Evolutionary conservation across 2,113 vertebrate genomes (phyloP).

Genomic region (Athene noctua): DNA sequence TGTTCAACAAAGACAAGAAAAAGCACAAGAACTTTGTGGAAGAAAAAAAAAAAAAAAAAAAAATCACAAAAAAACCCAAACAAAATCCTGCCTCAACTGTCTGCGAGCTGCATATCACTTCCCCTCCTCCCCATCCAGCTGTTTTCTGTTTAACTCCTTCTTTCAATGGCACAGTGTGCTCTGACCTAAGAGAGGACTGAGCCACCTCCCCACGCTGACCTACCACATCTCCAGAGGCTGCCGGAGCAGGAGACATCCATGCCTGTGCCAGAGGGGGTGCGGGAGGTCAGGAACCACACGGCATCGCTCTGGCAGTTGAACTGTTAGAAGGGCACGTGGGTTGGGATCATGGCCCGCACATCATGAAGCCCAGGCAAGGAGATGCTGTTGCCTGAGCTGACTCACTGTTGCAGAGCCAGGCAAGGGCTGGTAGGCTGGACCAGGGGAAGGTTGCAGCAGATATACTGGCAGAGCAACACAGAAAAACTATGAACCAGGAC

Average conservation of each 20-base stretch:
- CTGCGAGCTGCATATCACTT: neutral
- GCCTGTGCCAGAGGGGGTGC: neutral
- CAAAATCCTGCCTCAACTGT: neutral
- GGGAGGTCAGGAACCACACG: neutral
- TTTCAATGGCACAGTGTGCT: neutral
- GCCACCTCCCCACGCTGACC: fast-evolving
- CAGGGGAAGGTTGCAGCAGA: slow-evolving; percentile 8
- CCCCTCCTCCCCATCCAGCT: neutral
- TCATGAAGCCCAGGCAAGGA: neutral
- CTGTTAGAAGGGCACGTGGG: neutral
- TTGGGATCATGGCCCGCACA: neutral
- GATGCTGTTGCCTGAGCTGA: slow-evolving; percentile 35
- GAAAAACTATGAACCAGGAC: neutral
- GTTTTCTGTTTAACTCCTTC: neutral
- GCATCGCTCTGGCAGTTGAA: neutral
- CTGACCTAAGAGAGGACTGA: neutral
- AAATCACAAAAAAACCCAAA: neutral
- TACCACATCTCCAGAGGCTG: neutral
- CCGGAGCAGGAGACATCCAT: neutral
- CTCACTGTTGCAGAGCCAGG: slow-evolving; percentile 48
- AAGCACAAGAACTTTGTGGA: neutral
- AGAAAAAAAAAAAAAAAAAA: neutral
- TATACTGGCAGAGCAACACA: neutral
- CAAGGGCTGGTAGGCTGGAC: slow-evolving; percentile 26
- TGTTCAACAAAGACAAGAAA: neutral